phyloP scores from a whole-genome alignment of 1,140 invertebrate species.

The Hycleus phaleratus region DNA sequence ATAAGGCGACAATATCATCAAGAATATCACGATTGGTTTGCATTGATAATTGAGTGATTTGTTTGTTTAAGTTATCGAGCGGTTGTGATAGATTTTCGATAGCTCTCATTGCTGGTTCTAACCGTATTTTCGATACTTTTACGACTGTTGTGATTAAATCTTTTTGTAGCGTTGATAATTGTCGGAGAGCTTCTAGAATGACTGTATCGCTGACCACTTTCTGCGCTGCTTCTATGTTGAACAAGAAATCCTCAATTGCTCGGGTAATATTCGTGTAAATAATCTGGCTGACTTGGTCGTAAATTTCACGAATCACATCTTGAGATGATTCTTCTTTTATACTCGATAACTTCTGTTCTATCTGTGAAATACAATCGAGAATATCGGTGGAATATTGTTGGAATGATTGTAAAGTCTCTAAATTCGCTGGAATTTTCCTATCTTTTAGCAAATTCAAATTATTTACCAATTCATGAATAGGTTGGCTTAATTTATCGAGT shows the following conservation, averaged over 20 bases:
- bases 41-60: slow-evolving; percentile 30
- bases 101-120: slow-evolving; percentile 28
- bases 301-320: slow-evolving; percentile 37
- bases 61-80: slow-evolving; percentile 34
- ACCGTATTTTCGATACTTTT: slow-evolving; percentile 25
- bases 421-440: too few relatives aligned
- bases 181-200: slow-evolving; percentile 31
- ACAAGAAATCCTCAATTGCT: slow-evolving; percentile 32
- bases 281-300: slow-evolving; percentile 36
- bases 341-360: background rate
- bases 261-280: slow-evolving; percentile 33
- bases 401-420: too few relatives aligned
- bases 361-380: too few relatives aligned
- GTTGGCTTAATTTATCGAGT: slow-evolving; percentile 44
- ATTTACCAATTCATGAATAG: slow-evolving; percentile 25
- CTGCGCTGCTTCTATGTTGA: slow-evolving; percentile 35
- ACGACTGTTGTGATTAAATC: slow-evolving; percentile 30
- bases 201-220: slow-evolving; percentile 25
- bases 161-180: slow-evolving; percentile 35
- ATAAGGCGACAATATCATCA: slow-evolving; percentile 35
- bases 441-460: too few relatives aligned
- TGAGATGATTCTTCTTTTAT: slow-evolving; percentile 1
- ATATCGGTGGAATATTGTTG: too few relatives aligned
- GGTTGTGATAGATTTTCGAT: slow-evolving; percentile 34
- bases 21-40: slow-evolving; percentile 27